Percentiles rank a stretch among this genome's conserved stretches.
These are phyloP conservation scores for Sinocyclocheilus maitianheensis DNA, from an alignment of 2,113 vertebrate species.

Conservation along the genomic window DNA sequence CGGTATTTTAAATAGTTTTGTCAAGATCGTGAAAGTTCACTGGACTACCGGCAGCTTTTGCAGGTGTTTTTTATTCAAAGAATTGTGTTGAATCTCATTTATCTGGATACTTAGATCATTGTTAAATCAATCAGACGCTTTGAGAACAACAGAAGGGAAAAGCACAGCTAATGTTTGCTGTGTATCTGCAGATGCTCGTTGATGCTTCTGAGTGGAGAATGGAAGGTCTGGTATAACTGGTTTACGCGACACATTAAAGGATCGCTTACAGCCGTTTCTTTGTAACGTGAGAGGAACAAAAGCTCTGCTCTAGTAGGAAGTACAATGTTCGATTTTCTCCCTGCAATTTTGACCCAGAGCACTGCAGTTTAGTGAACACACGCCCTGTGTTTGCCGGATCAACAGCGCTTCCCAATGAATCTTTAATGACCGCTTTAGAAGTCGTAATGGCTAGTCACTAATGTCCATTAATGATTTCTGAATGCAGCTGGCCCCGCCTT, in stretches of 20 bases:
- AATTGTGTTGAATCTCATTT: not conserved
- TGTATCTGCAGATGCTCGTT: conserved; percentile 57
- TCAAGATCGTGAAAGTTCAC: not conserved
- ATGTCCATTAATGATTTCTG: conserved; percentile 98
- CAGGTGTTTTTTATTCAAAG: not conserved
- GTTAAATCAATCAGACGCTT: not conserved
- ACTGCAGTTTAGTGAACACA: conserved; percentile 61
- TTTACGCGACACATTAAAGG: conserved; percentile 78
- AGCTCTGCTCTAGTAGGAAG: conserved; percentile 81
- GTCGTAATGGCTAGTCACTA: conserved; percentile 97
- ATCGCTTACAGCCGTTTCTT: conserved; percentile 86
- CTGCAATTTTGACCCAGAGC: conserved; percentile 57
- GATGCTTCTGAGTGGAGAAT: conserved; percentile 68
- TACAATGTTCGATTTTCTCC: conserved; percentile 66
- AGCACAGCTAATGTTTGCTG: conserved; percentile 57
- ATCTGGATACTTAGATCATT: not conserved
- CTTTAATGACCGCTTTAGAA: conserved; percentile 95
- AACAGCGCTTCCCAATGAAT: conserved; percentile 89
- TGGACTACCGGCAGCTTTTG: not conserved
- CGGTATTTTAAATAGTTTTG: not conserved
- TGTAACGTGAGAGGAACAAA: conserved; percentile 86
- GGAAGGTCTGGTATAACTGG: conserved; percentile 74
- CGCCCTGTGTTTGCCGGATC: conserved; percentile 79
- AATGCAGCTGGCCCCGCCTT: conserved; percentile 89
- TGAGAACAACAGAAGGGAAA: conserved; percentile 12